Base-by-base conservation (phyloP, 2,888 invertebrate genomes). In the Troglohyphantes excavatus region DNA sequence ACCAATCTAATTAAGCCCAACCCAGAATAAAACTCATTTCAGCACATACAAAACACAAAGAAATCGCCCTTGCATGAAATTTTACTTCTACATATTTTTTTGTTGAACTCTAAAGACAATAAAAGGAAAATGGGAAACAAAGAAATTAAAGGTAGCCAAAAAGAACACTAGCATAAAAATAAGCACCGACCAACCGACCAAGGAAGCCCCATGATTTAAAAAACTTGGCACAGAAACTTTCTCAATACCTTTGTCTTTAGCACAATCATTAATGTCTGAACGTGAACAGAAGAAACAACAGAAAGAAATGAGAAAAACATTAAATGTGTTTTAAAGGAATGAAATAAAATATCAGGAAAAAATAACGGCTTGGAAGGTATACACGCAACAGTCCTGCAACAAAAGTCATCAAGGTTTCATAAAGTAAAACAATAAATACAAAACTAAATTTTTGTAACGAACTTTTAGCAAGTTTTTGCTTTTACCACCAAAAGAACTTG, bases 391-490 rank as follows among this genome's bases (percentile, higher is more conserved):
- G 76, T 70, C 76, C 29, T 59, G 67, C 21, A 75, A 63, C 75
- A 76, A 75, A 84, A 85, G 76, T 85, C 85, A 85, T 85, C 85
- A 84, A 84, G 46, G 73, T 43, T 13, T 53, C 63, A 53, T 39
- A 75, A 67, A 75, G 61, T 19, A 70, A 85, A 85, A 85, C 85
- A 85, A 85, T 85, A 76, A 85, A 85, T 68, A 68, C 59, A 85
- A 76, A 85, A 46, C 29, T 75, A 78, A 68, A 59, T 68, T 85
- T 85, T 76, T 67, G 76, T 76, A 85, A 85, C 59, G 76, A 78
- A 76, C 59, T 85, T 75, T 33, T 21, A 53, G 46, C 33, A 23
- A 65, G 84, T 46, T 67, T 76, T 78, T 85, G 46, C 76, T 73
- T 75, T 75, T 75, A 84, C 43, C 84, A 27, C 26, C 23, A 46